These are phyloP conservation scores for Erythrocebus patas DNA, from an alignment of 2,113 vertebrate species.

Conservation along the genomic window DNA sequence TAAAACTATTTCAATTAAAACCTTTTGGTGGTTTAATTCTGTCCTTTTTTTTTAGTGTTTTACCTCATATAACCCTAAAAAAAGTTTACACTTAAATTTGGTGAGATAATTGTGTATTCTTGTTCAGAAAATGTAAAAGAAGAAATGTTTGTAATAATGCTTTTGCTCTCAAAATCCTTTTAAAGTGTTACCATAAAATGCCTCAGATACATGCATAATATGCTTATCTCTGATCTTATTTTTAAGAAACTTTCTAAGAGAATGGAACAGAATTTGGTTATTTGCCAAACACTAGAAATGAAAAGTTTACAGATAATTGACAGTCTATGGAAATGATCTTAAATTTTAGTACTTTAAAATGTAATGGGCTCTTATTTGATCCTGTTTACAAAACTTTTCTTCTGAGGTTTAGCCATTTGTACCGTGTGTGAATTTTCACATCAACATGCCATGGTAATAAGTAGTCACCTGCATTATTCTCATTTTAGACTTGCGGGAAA, in stretches of 20 bases:
- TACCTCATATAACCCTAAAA: neutral
- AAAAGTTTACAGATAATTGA: neutral
- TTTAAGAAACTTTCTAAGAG: slow-evolving; percentile 10
- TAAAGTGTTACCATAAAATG: neutral
- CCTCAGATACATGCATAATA: neutral
- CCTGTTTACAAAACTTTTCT: slow-evolving; percentile 1
- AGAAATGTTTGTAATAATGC: neutral
- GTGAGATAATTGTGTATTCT: neutral
- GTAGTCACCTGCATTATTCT: neutral
- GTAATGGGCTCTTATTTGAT: neutral
- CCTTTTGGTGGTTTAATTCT: neutral
- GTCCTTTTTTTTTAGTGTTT: neutral
- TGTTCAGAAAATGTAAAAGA: slow-evolving; percentile 32
- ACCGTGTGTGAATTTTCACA: neutral
- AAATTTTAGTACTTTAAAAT: neutral
- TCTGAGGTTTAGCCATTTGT: neutral
- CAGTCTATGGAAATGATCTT: neutral
- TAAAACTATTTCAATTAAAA: slow-evolving; percentile 6
- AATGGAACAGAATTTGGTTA: neutral
- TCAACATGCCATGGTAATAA: neutral
- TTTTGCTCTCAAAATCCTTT: neutral
- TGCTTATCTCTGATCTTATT: neutral
- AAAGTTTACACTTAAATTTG: neutral
- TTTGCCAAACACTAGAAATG: neutral
- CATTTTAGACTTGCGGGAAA: neutral